phyloP scores from a whole-genome alignment of 2,888 invertebrate genomes.

The Apodemia mormo region DNA sequence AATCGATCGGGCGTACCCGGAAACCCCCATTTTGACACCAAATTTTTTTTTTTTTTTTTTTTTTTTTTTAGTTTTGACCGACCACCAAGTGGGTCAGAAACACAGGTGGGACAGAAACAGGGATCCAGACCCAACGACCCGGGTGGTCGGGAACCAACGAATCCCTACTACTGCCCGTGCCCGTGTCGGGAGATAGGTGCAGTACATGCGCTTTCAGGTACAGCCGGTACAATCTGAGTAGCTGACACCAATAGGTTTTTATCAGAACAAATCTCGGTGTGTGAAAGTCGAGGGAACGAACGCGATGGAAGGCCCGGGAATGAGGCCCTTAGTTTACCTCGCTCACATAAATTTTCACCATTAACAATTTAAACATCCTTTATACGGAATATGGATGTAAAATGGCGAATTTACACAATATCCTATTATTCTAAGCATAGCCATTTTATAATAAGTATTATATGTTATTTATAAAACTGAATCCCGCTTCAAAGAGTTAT shows the following conservation, averaged over 20 bases:
- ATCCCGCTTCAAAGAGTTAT: neutral
- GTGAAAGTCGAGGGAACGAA: slow-evolving; percentile 66
- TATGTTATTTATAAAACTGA: neutral
- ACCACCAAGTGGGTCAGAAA: too few relatives aligned
- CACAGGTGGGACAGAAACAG: too few relatives aligned
- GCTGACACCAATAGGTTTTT: slow-evolving; percentile 80
- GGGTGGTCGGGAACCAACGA: too few relatives aligned
- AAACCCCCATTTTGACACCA: too few relatives aligned
- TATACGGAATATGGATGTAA: slow-evolving; percentile 4
- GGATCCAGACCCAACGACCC: too few relatives aligned
- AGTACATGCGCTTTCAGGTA: slow-evolving; percentile 79
- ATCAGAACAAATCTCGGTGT: slow-evolving; percentile 72
- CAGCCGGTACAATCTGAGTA: slow-evolving; percentile 65
- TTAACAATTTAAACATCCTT: slow-evolving; percentile 19
- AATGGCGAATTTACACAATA: slow-evolving; percentile 32
- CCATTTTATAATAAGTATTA: neutral
- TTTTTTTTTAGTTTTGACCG: too few relatives aligned
- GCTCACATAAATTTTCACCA: slow-evolving; percentile 29
- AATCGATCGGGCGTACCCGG: too few relatives aligned
- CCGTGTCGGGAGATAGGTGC: slow-evolving; percentile 75
- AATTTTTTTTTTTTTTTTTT: too few relatives aligned
- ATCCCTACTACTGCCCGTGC: too few relatives aligned
- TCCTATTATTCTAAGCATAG: neutral
- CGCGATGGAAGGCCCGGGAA: slow-evolving; percentile 33
- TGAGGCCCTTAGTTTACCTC: slow-evolving; percentile 29